A percentile compares a stretch with the other conserved stretches of the same genome.
phyloP scores from a whole-genome alignment of 2,888 invertebrate genomes.

The Diadromus collaris region DNA sequence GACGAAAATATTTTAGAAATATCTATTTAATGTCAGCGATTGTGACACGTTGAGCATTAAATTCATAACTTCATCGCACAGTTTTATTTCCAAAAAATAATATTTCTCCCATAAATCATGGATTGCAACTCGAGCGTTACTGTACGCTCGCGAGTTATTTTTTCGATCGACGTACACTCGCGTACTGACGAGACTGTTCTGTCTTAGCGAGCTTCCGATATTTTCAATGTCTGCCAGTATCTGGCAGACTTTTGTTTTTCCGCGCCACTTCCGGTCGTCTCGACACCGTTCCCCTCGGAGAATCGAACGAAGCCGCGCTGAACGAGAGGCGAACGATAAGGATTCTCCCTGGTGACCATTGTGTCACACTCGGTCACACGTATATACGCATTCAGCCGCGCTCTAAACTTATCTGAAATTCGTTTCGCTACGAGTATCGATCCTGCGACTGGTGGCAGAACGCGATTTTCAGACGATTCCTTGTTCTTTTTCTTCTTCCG shows the following conservation, averaged over 20 bases:
- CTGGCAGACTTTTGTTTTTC: constrained; percentile 7
- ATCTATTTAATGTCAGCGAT: too few relatives aligned
- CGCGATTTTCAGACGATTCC: constrained; percentile 35
- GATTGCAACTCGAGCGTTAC: neutral
- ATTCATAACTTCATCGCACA: too few relatives aligned
- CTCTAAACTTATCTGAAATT: constrained; percentile 52
- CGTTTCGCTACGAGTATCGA: constrained; percentile 51
- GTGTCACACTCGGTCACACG: constrained; percentile 48
- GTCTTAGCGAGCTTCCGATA: neutral
- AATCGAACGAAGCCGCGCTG: constrained; percentile 25
- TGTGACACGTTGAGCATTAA: too few relatives aligned
- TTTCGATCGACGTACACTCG: neutral
- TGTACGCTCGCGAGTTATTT: neutral
- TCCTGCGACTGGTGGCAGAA: constrained; percentile 23
- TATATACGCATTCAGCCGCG: constrained; percentile 3
- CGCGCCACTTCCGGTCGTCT: constrained; percentile 31
- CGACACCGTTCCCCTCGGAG: constrained; percentile 18
- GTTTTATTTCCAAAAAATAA: too few relatives aligned
- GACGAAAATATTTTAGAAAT: neutral
- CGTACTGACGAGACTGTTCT: neutral
- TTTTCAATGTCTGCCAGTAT: constrained; percentile 18
- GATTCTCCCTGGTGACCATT: constrained; percentile 53
- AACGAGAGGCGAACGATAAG: constrained; percentile 43
- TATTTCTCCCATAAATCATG: neutral
- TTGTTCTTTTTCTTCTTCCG: constrained; percentile 18